Evolutionary conservation across 2,113 vertebrate species (phyloP), one percentile per base, ranked within the genome.

Genomic region (Seriola rivoliana): DNA sequence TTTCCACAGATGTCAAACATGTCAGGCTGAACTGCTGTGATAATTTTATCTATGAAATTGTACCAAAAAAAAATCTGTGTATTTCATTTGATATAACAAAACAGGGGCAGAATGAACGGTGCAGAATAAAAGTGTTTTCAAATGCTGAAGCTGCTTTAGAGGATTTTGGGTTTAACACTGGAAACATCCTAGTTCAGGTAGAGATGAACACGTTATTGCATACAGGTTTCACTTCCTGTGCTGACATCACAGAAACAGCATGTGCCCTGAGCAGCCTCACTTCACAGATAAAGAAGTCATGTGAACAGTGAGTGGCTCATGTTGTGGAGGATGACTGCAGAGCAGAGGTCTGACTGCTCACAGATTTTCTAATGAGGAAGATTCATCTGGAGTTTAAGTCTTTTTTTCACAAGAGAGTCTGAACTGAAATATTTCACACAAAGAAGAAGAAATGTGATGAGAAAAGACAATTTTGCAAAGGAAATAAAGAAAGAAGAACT

Each of bases 201-300:
- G 50, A 21, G n/a, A 9, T 21, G 19, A 52, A 21, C 4, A 5
- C 19, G 62, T 78, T 1, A 2, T 5, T 5, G 23, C 44, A 19
- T 4, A 19, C 14, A 40, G 25, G 38, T 6, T 14, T 11, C 71
- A 80, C 52, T 71, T 85, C 82, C 82, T 85, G 77, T 64, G 2
- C 11, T 36, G 66, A 52, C 32, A 19, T 76, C 64, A 76, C 4
- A 2, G 55, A 78, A 25, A 69, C 65, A 65, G 65, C 70, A 80
- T 50, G 65, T 36, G 8, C 60, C 77, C 1, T 4, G 38, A 17
- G 40, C 40, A n/a, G 60, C 50, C 4, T 19, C 44, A 70, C 8
- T 10, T 29, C 4, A 66, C 19, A 40, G 25, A 62, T 5, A 7
- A 34, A 54, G 4, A 23, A 23, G 34, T 25, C 19, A 55, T 19